Evolutionary conservation across 2,888 invertebrate genomes (phyloP).

Genomic region (Eumacrocentrus americanus): DNA sequence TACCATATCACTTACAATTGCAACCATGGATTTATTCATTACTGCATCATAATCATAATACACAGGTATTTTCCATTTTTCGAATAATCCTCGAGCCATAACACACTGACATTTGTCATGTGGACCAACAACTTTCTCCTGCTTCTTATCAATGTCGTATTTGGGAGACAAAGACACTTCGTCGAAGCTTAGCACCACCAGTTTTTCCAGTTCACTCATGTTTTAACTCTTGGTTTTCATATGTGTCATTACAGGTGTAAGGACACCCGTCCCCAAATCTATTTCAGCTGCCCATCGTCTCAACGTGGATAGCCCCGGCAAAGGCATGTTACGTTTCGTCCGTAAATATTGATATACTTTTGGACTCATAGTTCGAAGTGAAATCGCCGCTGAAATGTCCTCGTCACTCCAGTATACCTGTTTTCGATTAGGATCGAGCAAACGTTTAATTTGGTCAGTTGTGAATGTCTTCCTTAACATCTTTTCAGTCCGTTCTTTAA

Average conservation of each 20-base stretch:
- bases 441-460: slow-evolving; percentile 13
- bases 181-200: neutral
- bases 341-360: slow-evolving; percentile 18
- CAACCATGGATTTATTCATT: slow-evolving; percentile 1
- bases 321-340: slow-evolving; percentile 5
- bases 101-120: no score
- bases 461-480: slow-evolving; percentile 5
- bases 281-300: slow-evolving; percentile 13
- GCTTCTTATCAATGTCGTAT: neutral
- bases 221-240: neutral
- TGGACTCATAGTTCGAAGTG: slow-evolving; percentile 9
- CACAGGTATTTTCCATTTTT: slow-evolving; percentile 11
- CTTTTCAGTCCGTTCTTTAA: no score
- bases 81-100: neutral
- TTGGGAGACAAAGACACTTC: neutral
- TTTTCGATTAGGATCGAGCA: neutral
- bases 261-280: neutral
- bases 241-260: neutral
- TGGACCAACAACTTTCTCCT: neutral
- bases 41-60: neutral
- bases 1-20: neutral
- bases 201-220: slow-evolving; percentile 2
- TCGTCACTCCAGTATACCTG: slow-evolving; percentile 11
- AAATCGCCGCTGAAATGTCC: slow-evolving; percentile 20
- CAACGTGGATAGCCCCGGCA: slow-evolving; percentile 17